Conservation (phyloP, 2,113 vertebrate species). For the Hippocampus comes region DNA sequence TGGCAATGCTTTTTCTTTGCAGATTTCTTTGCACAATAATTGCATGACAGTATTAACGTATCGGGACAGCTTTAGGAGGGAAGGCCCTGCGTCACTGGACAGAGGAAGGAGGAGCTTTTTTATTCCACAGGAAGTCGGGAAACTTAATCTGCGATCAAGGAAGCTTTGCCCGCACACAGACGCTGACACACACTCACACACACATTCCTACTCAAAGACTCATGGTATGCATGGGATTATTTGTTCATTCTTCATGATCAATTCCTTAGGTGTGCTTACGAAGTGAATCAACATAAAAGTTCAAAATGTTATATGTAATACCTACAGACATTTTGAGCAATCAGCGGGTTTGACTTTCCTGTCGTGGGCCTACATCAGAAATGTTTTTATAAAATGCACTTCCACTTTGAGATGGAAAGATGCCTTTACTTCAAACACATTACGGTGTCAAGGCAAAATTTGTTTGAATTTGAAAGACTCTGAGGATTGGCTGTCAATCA, state of each 20-base stretch:
- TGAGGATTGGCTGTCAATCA: neutral
- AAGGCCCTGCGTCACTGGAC: slow-evolving; percentile 52
- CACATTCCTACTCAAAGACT: slow-evolving; percentile 11
- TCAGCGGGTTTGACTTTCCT: neutral
- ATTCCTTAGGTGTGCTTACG: neutral
- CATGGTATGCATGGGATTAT: slow-evolving; percentile 3
- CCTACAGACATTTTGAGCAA: neutral
- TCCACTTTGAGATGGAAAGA: too few relatives aligned
- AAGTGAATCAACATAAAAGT: neutral
- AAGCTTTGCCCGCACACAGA: slow-evolving; percentile 29
- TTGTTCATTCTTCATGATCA: neutral
- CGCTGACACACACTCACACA: slow-evolving; percentile 16
- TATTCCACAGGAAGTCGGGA: slow-evolving; percentile 53
- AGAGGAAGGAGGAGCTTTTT: slow-evolving; percentile 36
- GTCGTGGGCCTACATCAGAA: neutral
- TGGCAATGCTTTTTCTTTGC: slow-evolving; percentile 75
- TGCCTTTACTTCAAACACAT: too few relatives aligned
- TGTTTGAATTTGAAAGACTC: neutral
- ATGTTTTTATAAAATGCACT: neutral
- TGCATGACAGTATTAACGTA: slow-evolving; percentile 76
- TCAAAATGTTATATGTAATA: too few relatives aligned
- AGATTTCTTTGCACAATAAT: slow-evolving; percentile 79
- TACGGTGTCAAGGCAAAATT: neutral
- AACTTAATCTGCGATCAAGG: slow-evolving; percentile 62
- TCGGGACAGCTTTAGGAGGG: slow-evolving; percentile 67